Evolutionary conservation across 2,113 vertebrate species (phyloP), one percentile per base, ranked within the genome.

Genomic region (Emydura subglobosa): DNA sequence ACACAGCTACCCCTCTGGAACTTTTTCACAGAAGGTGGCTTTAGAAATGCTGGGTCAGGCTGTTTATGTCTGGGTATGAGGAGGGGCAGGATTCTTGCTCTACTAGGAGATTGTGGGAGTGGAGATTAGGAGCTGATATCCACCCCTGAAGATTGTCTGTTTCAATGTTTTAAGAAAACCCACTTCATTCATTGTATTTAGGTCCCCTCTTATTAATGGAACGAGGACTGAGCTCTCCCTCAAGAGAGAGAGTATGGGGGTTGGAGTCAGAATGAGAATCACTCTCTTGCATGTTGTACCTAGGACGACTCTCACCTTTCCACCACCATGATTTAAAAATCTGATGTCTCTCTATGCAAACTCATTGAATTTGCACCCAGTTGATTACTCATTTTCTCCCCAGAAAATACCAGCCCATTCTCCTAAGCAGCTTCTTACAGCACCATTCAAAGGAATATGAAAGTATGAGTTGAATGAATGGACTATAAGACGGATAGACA

Each of bases 121-220:
- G 19, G 34, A 72, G 34, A 21, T n/a, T 72, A 68, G 61, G 34
- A 68, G 8, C 61, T 68, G 61, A 68, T n/a, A 17, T 17, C 31
- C 16, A 34, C 31, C 34, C 61, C 8, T 8, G 61, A 34, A n/a
- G 61, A 39, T 39, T 5, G 19, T 89, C 88, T 95, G 90, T 92
- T 95, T 89, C 87, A 86, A 93, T 27, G 95, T 78, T 95, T 95
- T 81, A 93, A 74, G 83, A 87, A 95, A 79, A 94, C 87, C 53
- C 85, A 54, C 61, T 59, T 91, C 91, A 92, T 72, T 49, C 91
- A 78, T 65, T 92, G 57, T 55, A 39, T 91, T 87, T 88, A 96
- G 95, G 44, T 93, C 2, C 82, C 92, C 95, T 96, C 76, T 85
- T 92, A 86, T 65, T 92, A 95, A 65, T 65, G 92, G 85, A 97